Evolutionary conservation across 2,797 vertebrate genomes (phyloP).

Genomic region (Sus cebifrons): DNA sequence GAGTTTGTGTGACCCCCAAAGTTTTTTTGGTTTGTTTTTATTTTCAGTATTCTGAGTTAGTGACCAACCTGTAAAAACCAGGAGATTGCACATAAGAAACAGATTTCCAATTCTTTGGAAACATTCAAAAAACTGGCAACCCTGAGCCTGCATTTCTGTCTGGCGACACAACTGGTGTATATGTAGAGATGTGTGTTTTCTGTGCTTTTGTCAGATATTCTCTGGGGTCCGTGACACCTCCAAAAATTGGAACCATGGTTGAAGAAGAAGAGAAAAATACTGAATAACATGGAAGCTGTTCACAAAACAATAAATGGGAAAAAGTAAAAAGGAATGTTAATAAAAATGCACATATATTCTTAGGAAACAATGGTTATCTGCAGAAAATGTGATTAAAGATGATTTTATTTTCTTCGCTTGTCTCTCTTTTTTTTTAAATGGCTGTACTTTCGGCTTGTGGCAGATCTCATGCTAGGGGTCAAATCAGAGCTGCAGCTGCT

Average conservation of each 20-base stretch:
- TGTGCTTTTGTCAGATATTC: background rate
- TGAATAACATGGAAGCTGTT: conserved; percentile 9
- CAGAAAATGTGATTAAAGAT: conserved; percentile 4
- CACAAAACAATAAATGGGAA: background rate
- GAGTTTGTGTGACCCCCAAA: background rate
- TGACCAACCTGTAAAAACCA: conserved; percentile 49
- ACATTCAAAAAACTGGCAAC: background rate
- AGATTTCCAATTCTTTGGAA: conserved; percentile 53
- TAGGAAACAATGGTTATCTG: conserved; percentile 15
- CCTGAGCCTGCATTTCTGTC: background rate
- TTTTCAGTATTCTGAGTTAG: conserved; percentile 52
- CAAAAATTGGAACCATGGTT: background rate
- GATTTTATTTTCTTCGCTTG: conserved; percentile 55
- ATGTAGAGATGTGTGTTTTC: background rate
- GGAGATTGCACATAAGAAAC: conserved; percentile 45
- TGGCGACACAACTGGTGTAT: background rate
- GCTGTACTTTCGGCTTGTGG: no score
- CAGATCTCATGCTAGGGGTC: no score
- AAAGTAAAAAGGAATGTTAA: background rate
- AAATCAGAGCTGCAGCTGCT: no score
- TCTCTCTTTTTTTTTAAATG: background rate
- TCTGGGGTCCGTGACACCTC: background rate
- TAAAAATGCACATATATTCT: background rate
- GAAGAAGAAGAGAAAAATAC: conserved; percentile 19
- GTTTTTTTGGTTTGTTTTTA: conserved; percentile 46